phyloP scores from a whole-genome alignment of 2,113 vertebrate species.

The Hemicordylus capensis region DNA sequence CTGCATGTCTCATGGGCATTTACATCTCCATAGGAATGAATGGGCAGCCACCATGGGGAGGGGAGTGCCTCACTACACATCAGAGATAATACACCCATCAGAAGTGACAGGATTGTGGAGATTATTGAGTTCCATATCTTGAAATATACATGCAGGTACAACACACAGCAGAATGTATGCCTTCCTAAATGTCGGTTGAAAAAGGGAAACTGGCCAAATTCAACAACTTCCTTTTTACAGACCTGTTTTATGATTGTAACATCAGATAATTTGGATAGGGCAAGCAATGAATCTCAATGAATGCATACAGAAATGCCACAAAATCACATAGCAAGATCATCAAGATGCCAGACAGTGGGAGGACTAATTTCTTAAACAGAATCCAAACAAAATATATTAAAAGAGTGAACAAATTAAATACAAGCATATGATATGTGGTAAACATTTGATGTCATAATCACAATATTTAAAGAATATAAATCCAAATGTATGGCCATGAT shows the following conservation, averaged over 20 bases:
- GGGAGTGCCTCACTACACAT: not conserved
- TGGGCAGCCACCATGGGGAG: too few relatives aligned
- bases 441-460: slow-evolving; percentile 12
- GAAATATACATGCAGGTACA: not conserved
- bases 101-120: not conserved
- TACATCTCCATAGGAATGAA: not conserved
- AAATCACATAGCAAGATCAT: not conserved
- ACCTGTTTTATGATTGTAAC: not conserved
- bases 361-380: not conserved
- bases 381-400: slow-evolving; percentile 1
- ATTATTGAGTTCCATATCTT: not conserved
- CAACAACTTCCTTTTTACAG: not conserved
- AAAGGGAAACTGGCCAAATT: not conserved
- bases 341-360: not conserved
- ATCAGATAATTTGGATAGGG: not conserved
- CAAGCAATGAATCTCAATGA: slow-evolving; percentile 4
- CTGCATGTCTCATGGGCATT: not conserved
- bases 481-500: not conserved
- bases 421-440: not conserved
- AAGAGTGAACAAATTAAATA: not conserved
- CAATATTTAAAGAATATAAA: slow-evolving; percentile 17
- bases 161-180: not conserved
- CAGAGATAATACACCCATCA: not conserved
- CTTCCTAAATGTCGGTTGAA: not conserved
- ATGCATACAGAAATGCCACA: not conserved